Percentiles rank a stretch among this genome's conserved stretches.
These are phyloP conservation scores for Oreotrochilus melanogaster DNA, from an alignment of 2,113 vertebrate species.

Conservation along the genomic window DNA sequence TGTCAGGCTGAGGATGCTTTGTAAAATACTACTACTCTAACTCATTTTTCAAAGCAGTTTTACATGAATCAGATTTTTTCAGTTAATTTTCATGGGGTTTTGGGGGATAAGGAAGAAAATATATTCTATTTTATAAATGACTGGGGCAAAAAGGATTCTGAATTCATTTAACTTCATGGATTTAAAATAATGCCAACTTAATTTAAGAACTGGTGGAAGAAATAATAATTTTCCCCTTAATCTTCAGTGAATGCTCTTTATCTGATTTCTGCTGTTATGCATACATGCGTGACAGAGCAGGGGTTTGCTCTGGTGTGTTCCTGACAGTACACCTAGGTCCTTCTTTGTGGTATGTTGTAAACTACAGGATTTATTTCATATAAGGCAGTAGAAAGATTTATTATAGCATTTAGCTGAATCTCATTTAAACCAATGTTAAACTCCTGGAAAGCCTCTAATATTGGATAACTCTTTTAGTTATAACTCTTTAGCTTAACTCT, in stretches of 20 bases:
- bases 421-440: not conserved
- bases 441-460: not conserved
- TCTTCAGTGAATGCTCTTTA: not conserved
- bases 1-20: not conserved
- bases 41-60: constrained; percentile 53
- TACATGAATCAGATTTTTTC: not conserved
- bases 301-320: not conserved
- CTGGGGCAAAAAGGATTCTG: constrained; percentile 33
- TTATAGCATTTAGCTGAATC: not conserved
- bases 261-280: not conserved
- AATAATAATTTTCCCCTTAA: constrained; percentile 3
- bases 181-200: constrained; percentile 43
- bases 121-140: constrained; percentile 43
- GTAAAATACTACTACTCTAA: constrained; percentile 34
- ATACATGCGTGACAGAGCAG: not conserved
- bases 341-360: not conserved
- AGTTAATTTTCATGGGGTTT: not conserved
- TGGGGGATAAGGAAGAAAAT: not conserved
- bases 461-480: not conserved
- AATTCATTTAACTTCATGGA: constrained; percentile 57
- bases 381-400: not conserved
- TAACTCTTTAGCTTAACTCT: not conserved
- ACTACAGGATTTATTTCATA: not conserved
- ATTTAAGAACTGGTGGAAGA: constrained; percentile 22
- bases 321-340: not conserved